phyloP scores from a whole-genome alignment of 2,888 invertebrate genomes.

The Pedicia rivosa region DNA sequence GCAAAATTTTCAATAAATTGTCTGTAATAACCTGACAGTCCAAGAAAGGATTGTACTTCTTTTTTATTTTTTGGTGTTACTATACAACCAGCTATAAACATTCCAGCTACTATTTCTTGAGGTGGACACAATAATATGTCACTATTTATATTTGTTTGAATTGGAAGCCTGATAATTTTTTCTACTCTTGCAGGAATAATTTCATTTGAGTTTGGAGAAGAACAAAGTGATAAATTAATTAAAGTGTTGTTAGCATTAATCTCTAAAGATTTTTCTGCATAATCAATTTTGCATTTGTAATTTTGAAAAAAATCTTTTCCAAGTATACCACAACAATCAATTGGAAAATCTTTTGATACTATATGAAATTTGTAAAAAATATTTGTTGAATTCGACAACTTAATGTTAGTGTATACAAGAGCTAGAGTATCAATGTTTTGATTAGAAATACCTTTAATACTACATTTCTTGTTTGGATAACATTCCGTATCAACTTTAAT shows the following conservation, averaged over 20 bases:
- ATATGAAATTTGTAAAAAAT: constrained; percentile 8
- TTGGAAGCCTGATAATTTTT: background rate
- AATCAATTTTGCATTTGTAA: no score
- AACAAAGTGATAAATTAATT: no score
- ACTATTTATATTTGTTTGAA: background rate
- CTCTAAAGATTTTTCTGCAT: no score
- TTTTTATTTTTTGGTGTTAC: constrained; percentile 11
- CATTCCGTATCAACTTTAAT: constrained; percentile 4
- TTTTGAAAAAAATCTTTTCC: constrained; percentile 6
- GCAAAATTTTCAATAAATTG: constrained; percentile 10
- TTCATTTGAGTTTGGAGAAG: no score
- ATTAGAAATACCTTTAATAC: constrained; percentile 7
- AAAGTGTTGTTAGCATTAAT: background rate
- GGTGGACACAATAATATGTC: background rate
- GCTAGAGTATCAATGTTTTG: constrained; percentile 6
- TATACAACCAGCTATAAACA: background rate
- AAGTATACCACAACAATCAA: constrained; percentile 4
- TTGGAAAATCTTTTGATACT: constrained; percentile 8
- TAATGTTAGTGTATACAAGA: constrained; percentile 4
- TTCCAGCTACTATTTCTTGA: background rate
- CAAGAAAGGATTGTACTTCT: constrained; percentile 17
- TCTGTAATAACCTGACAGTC: constrained; percentile 19
- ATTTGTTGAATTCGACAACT: constrained; percentile 2
- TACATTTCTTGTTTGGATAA: background rate
- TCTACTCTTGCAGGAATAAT: background rate